Evolutionary conservation across 2,797 vertebrate species (phyloP).

Genomic region (Cheirogaleus major): DNA sequence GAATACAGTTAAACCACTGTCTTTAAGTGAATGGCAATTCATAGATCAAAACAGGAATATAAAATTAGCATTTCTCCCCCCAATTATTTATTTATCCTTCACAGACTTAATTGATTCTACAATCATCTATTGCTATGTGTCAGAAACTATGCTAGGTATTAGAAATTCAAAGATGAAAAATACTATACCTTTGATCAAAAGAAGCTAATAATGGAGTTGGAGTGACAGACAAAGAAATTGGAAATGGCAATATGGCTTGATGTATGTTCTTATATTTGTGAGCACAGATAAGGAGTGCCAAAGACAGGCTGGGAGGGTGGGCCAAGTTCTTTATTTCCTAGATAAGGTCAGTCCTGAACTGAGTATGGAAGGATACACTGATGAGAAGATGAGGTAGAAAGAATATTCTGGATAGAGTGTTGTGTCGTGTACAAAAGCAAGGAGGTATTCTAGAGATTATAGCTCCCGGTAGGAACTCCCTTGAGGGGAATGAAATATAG

Average conservation of each 20-base stretch:
- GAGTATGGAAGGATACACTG: not conserved
- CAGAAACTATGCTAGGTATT: not conserved
- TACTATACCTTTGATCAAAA: not conserved
- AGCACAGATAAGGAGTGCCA: not conserved
- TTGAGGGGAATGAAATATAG: not conserved
- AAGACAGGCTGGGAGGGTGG: not conserved
- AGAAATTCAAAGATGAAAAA: slow-evolving; percentile 30
- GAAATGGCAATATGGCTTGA: not conserved
- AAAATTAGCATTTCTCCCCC: not conserved
- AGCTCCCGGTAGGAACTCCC: not conserved
- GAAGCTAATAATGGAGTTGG: not conserved
- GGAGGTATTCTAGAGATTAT: not conserved
- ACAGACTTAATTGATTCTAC: not conserved
- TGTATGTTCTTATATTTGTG: not conserved
- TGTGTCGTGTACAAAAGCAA: not conserved
- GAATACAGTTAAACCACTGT: not conserved
- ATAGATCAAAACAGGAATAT: not conserved
- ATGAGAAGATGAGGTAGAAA: not conserved
- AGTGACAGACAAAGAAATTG: not conserved
- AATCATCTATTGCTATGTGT: not conserved
- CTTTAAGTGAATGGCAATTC: not conserved
- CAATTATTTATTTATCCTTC: not conserved
- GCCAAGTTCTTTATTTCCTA: not conserved
- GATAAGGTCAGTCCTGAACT: not conserved
- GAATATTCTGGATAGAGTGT: not conserved